Evolutionary conservation across 2,113 vertebrate species (phyloP).

Genomic region (Papio anubis): DNA sequence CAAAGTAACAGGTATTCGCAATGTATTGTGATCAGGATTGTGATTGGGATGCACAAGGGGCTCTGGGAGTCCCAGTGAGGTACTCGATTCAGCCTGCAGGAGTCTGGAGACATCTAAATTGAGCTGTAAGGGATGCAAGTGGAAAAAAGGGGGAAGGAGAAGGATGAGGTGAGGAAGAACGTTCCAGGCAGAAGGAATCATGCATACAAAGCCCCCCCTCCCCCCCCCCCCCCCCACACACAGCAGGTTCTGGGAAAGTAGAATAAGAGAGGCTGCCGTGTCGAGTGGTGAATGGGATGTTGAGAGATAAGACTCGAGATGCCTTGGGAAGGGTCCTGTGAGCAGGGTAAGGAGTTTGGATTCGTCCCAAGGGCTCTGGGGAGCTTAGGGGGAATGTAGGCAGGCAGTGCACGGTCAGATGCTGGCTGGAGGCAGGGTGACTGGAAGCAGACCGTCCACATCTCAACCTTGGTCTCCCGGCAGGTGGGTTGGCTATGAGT

Average conservation of each 20-base stretch:
- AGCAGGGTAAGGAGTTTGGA: background rate
- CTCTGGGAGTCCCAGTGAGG: background rate
- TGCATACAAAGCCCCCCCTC: background rate
- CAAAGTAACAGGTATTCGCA: background rate
- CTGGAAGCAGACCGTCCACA: fast-evolving
- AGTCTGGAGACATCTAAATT: background rate
- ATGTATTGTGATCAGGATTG: background rate
- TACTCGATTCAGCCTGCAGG: background rate
- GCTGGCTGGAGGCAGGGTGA: background rate
- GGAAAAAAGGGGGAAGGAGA: background rate
- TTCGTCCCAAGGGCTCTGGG: background rate
- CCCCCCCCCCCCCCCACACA: background rate
- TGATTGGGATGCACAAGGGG: background rate
- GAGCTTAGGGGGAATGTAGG: background rate
- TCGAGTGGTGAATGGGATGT: fast-evolving
- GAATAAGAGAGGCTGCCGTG: too few relatives aligned
- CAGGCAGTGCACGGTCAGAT: background rate
- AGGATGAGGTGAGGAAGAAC: background rate
- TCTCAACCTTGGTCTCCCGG: fast-evolving
- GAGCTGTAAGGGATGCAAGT: background rate
- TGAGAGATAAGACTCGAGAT: fast-evolving
- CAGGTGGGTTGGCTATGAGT: conserved; percentile 96
- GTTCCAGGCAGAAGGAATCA: background rate
- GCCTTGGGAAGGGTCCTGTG: background rate
- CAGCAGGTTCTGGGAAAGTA: background rate